Percentiles rank a stretch among this genome's conserved stretches.
Conservation (phyloP, 2,888 invertebrate species). For the Platycheirus rosarum region DNA sequence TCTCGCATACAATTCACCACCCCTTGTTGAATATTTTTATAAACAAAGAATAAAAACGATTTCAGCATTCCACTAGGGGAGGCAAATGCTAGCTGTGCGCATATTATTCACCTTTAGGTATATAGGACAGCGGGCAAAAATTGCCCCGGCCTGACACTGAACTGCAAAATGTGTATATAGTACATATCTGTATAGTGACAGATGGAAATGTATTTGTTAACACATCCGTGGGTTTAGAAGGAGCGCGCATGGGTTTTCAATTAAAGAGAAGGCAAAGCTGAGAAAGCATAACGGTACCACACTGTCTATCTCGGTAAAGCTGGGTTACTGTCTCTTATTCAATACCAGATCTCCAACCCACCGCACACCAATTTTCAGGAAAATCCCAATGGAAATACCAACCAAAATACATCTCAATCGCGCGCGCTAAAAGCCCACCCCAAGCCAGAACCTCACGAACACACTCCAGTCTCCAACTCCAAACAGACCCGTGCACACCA, state of each 20-base stretch:
- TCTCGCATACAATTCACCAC: constrained; percentile 18
- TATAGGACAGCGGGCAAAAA: constrained; percentile 49
- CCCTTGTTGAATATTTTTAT: constrained; percentile 32
- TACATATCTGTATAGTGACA: constrained; percentile 4
- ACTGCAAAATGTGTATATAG: constrained; percentile 33
- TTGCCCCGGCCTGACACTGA: constrained; percentile 60
- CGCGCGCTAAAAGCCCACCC: constrained; percentile 43
- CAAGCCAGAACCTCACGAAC: constrained; percentile 10
- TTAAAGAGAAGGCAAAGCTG: constrained; percentile 6
- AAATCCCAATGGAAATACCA: constrained; percentile 22
- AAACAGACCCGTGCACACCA: neutral
- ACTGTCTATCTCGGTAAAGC: constrained; percentile 57
- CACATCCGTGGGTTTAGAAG: neutral
- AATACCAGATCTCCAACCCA: too few species aligned
- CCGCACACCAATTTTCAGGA: neutral
- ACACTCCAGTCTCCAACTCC: constrained; percentile 1
- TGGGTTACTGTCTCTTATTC: constrained; percentile 8
- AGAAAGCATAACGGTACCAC: constrained; percentile 28
- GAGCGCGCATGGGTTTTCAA: constrained; percentile 51
- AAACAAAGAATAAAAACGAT: constrained; percentile 18
- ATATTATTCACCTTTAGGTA: constrained; percentile 41
- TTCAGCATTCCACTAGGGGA: constrained; percentile 9
- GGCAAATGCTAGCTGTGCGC: constrained; percentile 22
- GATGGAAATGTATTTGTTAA: constrained; percentile 15
- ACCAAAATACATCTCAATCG: constrained; percentile 8